Evolutionary conservation across 1,140 invertebrate genomes (phyloP).

Genomic region (Teleogryllus occipitalis): DNA sequence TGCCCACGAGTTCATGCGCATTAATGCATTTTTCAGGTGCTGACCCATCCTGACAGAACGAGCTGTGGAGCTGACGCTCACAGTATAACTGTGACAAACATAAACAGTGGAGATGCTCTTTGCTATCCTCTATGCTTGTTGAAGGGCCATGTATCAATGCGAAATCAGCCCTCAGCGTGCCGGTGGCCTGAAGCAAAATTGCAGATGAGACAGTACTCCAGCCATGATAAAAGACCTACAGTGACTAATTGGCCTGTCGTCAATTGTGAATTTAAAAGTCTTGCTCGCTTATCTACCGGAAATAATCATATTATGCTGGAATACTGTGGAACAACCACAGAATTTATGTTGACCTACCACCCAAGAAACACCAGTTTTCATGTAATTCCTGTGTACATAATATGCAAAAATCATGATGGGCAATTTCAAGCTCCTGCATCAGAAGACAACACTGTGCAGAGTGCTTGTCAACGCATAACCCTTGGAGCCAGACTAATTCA

Average conservation of each 20-base stretch:
- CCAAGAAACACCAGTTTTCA: conserved; percentile 25
- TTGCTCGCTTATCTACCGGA: conserved; percentile 11
- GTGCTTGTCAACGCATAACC: conserved; percentile 66
- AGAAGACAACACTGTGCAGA: conserved; percentile 58
- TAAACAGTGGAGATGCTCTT: conserved; percentile 18
- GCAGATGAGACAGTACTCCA: background rate
- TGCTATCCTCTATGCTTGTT: conserved; percentile 20
- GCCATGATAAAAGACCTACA: background rate
- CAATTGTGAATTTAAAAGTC: conserved; percentile 20
- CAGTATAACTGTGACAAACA: conserved; percentile 17
- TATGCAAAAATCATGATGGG: conserved; percentile 67
- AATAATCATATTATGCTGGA: conserved; percentile 15
- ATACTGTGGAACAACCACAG: conserved; percentile 12
- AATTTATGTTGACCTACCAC: background rate
- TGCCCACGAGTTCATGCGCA: background rate
- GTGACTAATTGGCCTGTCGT: conserved; percentile 18
- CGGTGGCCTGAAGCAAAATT: background rate
- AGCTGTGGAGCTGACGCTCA: conserved; percentile 13
- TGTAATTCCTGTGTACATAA: conserved; percentile 62
- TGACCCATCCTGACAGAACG: background rate
- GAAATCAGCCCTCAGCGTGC: background rate
- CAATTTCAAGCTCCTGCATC: conserved; percentile 67
- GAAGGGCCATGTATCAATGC: conserved; percentile 15
- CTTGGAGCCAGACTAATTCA: conserved; percentile 75
- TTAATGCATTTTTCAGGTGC: background rate